Percentiles rank a stretch among this genome's conserved stretches.
Evolutionary conservation across 2,113 vertebrate species (phyloP).

Genomic region (western clawed frog (Xenopus tropicalis)): DNA sequence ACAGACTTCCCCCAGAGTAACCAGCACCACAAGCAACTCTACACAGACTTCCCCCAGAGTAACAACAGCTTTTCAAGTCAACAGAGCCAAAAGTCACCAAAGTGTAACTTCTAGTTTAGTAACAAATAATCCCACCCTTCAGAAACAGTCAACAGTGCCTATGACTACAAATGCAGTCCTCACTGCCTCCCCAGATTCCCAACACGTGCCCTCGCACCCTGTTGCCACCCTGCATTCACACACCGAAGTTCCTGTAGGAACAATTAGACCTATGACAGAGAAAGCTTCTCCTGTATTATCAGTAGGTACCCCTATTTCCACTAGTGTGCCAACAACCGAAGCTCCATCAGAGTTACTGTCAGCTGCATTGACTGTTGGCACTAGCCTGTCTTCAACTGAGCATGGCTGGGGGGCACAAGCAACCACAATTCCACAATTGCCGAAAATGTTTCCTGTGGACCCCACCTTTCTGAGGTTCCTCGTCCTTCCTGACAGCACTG

Average conservation of each 20-base stretch:
- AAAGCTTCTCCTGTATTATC: background rate
- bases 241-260: background rate
- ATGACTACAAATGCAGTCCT: slow-evolving; percentile 1
- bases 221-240: background rate
- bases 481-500: slow-evolving; percentile 42
- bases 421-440: background rate
- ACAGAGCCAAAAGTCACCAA: slow-evolving; percentile 7
- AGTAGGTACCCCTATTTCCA: slow-evolving; percentile 11
- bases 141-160: slow-evolving; percentile 18
- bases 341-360: slow-evolving; percentile 9
- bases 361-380: background rate
- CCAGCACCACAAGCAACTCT: background rate
- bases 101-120: background rate
- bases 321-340: slow-evolving; percentile 20
- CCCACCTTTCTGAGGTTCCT: slow-evolving; percentile 29
- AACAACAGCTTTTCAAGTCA: slow-evolving; percentile 14
- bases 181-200: slow-evolving; percentile 5
- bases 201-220: background rate
- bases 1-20: slow-evolving; percentile 6
- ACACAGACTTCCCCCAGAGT: slow-evolving; percentile 7
- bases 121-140: slow-evolving; percentile 6
- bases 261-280: slow-evolving; percentile 14
- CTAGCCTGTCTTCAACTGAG: slow-evolving; percentile 2
- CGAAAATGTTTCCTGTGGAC: slow-evolving; percentile 25
- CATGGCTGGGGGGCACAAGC: background rate